A percentile compares a stretch with the other conserved stretches of the same genome.
These are phyloP conservation scores for Pteropus alecto DNA, from an alignment of 2,113 vertebrate species.

Conservation along the genomic window DNA sequence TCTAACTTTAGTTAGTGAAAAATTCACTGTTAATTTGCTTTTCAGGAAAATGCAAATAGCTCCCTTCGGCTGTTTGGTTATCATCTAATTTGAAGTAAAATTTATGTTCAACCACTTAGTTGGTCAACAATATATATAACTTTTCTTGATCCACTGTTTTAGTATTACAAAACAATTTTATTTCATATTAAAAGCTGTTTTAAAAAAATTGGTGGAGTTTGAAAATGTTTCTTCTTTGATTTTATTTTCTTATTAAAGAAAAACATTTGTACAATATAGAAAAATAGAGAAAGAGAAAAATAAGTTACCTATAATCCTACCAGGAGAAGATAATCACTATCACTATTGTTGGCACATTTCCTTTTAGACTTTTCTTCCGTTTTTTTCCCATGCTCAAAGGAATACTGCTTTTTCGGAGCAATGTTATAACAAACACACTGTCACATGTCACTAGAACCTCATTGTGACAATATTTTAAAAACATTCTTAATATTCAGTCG, in stretches of 20 bases:
- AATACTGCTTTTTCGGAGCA: not conserved
- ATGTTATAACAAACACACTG: not conserved
- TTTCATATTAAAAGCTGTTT: conserved; percentile 28
- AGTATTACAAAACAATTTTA: not conserved
- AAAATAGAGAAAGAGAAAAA: conserved; percentile 19
- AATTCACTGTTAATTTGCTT: not conserved
- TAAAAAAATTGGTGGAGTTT: not conserved
- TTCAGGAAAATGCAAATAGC: conserved; percentile 5
- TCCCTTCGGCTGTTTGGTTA: not conserved
- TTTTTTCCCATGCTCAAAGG: not conserved
- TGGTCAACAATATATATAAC: not conserved
- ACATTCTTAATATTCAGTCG: conserved; percentile 1
- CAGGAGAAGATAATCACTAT: not conserved
- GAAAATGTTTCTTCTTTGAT: not conserved
- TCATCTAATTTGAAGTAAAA: conserved; percentile 5
- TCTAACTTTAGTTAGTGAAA: conserved; percentile 14
- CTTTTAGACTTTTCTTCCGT: not conserved
- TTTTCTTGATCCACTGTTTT: not conserved
- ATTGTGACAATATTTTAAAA: not conserved
- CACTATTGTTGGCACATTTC: not conserved
- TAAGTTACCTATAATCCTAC: not conserved
- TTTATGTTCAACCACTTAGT: not conserved
- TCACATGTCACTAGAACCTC: not conserved
- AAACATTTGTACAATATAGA: not conserved
- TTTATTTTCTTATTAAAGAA: conserved; percentile 20